Conservation (phyloP, 2,797 vertebrate genomes). For the Pithecia hirsuta region DNA sequence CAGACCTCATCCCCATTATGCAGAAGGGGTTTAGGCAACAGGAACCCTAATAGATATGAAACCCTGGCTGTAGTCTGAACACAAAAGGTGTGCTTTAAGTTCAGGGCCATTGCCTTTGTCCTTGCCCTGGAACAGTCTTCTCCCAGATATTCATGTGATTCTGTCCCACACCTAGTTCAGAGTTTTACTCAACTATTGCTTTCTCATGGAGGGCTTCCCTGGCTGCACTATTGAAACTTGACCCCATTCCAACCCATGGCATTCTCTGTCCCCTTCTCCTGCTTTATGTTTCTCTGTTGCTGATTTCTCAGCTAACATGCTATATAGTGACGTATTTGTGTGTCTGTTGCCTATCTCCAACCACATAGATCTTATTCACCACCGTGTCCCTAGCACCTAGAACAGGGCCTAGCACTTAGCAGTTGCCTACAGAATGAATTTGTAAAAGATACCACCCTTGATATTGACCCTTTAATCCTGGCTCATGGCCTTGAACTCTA, state of each 20-base stretch:
- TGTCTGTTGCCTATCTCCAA: not conserved
- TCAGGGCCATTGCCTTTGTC: not conserved
- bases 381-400: not conserved
- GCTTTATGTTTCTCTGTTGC: not conserved
- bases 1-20: not conserved
- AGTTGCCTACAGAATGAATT: not conserved
- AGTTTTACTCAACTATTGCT: not conserved
- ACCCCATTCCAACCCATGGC: not conserved
- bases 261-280: not conserved
- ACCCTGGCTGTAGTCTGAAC: not conserved
- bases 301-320: not conserved
- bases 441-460: not conserved
- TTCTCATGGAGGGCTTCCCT: not conserved
- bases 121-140: not conserved
- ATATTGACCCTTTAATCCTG: not conserved
- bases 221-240: not conserved
- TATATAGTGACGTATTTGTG: not conserved
- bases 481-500: not conserved
- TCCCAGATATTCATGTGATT: not conserved
- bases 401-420: not conserved
- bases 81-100: not conserved
- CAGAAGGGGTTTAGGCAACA: not conserved
- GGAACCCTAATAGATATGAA: not conserved
- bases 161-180: not conserved
- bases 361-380: not conserved